Conservation (phyloP, 2,797 vertebrate species). For the Betta splendens region DNA sequence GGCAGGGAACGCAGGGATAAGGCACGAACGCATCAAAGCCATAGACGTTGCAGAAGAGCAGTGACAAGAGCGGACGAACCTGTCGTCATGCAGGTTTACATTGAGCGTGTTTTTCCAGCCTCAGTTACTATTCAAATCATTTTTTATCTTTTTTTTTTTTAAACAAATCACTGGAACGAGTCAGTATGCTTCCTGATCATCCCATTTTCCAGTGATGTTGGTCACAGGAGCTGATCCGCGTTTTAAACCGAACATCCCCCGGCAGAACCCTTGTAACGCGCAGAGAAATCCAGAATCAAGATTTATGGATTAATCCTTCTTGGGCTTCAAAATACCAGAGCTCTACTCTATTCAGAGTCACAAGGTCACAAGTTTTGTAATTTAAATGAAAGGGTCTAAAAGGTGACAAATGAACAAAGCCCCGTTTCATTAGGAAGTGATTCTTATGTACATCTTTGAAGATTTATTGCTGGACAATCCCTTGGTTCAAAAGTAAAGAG, state of each 20-base stretch:
- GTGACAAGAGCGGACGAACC: slow-evolving; percentile 33
- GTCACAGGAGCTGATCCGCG: slow-evolving; percentile 63
- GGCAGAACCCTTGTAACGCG: slow-evolving; percentile 78
- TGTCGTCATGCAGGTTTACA: neutral
- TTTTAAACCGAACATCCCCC: slow-evolving; percentile 55
- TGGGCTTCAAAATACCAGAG: slow-evolving; percentile 83
- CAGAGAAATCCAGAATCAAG: slow-evolving; percentile 81
- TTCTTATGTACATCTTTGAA: slow-evolving; percentile 98
- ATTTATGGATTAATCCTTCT: slow-evolving; percentile 88
- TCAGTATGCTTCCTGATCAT: slow-evolving; percentile 59
- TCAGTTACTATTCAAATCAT: neutral
- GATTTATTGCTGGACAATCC: slow-evolving; percentile 96
- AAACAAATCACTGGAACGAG: slow-evolving; percentile 27
- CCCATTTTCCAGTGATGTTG: too few species aligned
- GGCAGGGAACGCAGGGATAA: slow-evolving; percentile 42
- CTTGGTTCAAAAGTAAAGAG: slow-evolving; percentile 90
- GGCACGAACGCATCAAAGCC: slow-evolving; percentile 34
- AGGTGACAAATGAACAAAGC: slow-evolving; percentile 92
- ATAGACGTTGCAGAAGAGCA: slow-evolving; percentile 35
- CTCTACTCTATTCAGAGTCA: slow-evolving; percentile 87
- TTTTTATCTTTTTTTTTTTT: slow-evolving; percentile 2
- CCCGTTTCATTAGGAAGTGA: slow-evolving; percentile 92
- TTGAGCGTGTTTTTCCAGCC: slow-evolving; percentile 3
- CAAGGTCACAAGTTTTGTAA: slow-evolving; percentile 89
- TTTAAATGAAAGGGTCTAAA: slow-evolving; percentile 89